Percentiles rank a stretch among this genome's conserved stretches.
phyloP scores from a whole-genome alignment of 2,888 invertebrate species.

The Thera britannica region DNA sequence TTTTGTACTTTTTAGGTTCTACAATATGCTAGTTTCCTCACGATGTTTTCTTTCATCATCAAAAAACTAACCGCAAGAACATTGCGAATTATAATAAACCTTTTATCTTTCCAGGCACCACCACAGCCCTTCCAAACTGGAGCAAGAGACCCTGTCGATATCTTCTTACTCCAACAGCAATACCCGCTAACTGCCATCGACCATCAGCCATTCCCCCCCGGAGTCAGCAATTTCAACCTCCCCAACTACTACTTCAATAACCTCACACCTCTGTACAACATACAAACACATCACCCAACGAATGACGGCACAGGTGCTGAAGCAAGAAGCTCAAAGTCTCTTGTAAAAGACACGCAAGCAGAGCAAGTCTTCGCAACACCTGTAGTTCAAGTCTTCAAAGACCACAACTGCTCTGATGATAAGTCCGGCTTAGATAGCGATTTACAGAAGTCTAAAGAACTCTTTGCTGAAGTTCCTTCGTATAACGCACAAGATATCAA shows the following conservation, averaged over 20 bases:
- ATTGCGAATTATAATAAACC: background rate
- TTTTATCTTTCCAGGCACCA: conserved; percentile 40
- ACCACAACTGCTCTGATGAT: conserved; percentile 65
- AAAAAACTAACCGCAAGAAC: too few species aligned
- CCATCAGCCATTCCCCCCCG: conserved; percentile 40
- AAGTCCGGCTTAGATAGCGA: conserved; percentile 48
- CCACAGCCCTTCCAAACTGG: conserved; percentile 21
- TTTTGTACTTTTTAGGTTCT: too few species aligned
- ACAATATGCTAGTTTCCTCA: too few species aligned
- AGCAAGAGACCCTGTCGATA: conserved; percentile 53
- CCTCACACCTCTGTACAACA: conserved; percentile 52
- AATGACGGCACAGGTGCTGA: conserved; percentile 14
- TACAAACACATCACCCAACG: conserved; percentile 50
- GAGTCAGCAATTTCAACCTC: conserved; percentile 35
- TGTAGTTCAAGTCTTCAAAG: conserved; percentile 72
- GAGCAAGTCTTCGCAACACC: conserved; percentile 55
- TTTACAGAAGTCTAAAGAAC: conserved; percentile 52
- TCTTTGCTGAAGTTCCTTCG: conserved; percentile 54
- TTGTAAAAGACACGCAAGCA: conserved; percentile 54
- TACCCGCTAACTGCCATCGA: conserved; percentile 42
- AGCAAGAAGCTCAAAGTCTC: conserved; percentile 47
- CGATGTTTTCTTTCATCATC: too few species aligned
- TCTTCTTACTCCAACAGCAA: conserved; percentile 66
- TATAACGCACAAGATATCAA: conserved; percentile 59
- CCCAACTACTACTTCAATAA: conserved; percentile 33